A percentile compares a stretch with the other conserved stretches of the same genome.
phyloP scores from a whole-genome alignment of 2,888 invertebrate species.

The Cantharis nigra region DNA sequence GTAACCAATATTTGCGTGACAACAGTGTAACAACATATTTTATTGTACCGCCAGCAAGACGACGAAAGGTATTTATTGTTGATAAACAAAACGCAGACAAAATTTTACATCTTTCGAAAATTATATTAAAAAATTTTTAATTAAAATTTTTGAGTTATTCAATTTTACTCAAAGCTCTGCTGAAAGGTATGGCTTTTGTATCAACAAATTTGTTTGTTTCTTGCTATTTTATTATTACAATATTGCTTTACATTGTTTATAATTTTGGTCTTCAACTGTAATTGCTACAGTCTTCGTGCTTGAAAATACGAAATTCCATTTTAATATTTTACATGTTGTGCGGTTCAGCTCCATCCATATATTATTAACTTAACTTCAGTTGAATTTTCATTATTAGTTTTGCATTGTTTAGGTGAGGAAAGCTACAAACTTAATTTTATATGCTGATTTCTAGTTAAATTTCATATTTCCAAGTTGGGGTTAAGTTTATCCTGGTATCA shows the following conservation, averaged over 20 bases:
- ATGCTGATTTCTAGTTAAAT: background rate
- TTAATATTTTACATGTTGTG: background rate
- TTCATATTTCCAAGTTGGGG: background rate
- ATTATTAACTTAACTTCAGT: background rate
- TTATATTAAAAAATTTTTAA: background rate
- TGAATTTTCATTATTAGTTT: background rate
- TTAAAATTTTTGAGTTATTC: background rate
- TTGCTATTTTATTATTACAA: background rate
- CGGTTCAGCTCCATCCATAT: background rate
- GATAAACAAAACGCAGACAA: background rate
- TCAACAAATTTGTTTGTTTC: background rate
- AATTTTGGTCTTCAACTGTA: background rate
- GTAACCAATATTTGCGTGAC: slow-evolving; percentile 82
- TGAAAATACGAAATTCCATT: no score
- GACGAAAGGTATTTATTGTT: slow-evolving; percentile 72
- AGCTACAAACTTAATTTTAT: background rate
- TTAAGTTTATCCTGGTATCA: background rate
- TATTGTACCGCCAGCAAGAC: slow-evolving; percentile 82
- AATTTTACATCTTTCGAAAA: background rate
- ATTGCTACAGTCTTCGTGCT: background rate
- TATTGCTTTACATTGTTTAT: background rate
- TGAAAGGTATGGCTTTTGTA: slow-evolving; percentile 22
- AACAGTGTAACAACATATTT: slow-evolving; percentile 87
- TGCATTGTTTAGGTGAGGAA: no score
- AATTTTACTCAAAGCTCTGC: slow-evolving; percentile 18